Evolutionary conservation across 1,140 invertebrate species (phyloP), one percentile per base, ranked within the genome.

Genomic region (Venturia canescens): DNA sequence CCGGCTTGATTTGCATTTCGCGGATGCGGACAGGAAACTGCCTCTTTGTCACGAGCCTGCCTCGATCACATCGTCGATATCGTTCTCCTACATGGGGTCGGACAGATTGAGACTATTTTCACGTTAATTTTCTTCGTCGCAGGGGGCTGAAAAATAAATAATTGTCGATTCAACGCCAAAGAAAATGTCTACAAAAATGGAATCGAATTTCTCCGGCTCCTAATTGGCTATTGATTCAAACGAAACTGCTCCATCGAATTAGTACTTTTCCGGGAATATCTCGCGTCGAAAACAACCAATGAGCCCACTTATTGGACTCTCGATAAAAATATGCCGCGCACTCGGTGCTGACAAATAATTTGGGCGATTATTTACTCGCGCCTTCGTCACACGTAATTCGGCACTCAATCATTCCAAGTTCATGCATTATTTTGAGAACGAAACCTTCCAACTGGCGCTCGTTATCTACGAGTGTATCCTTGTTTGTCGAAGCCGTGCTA

Each of bases 21-120:
- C 63, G 80, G 60, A 81, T 80, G 76, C 70, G 48, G 60, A 69
- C 66, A 69, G 27, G 66, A 69, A 69, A 69, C 66, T 26, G 53
- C 60, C 23, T 57, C 34, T 76, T 18, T 16, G 27, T 31, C 66
- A 29, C 18, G 29, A 7, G 27, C n/a, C 27, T 29, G 5, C 13
- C 15, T 31, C 27, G 18, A 31, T 69, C 27, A 31, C 27, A 31
- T 3, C 16, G 66, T 69, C 66, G 29, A 69, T 31, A 69, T 69
- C 11, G 31, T 63, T 63, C 13, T 26, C n/a, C 23, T 63, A 26
- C 9, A 63, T 63, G 23, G 9, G 60, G 23, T 63, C 60, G 13
- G 23, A 63, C 23, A 26, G 23, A 23, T 44, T 44, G 60, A 63
- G 60, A 63, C 1, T 26, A 63, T 26, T 63, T 63, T 7, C 11